phyloP scores from a whole-genome alignment of 1,140 invertebrate species.

The Brachionus rotundiformis region DNA sequence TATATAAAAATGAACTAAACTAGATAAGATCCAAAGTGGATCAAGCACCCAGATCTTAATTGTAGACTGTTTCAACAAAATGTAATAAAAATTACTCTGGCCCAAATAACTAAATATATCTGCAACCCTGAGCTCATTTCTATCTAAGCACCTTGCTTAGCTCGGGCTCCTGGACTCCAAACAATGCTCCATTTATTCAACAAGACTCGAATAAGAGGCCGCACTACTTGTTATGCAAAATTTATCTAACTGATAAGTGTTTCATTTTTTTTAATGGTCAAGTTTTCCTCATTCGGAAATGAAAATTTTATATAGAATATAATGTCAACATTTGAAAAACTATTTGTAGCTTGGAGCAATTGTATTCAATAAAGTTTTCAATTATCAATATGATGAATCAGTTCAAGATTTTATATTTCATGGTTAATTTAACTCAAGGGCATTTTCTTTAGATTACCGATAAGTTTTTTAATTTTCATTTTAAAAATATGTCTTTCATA shows the following conservation, averaged over 20 bases:
- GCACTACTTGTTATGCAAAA: not conserved
- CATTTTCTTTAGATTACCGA: constrained; percentile 37
- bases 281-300: not conserved
- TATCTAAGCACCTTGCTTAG: not conserved
- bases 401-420: constrained; percentile 19
- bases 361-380: constrained; percentile 11
- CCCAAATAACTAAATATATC: not conserved
- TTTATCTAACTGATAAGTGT: not conserved
- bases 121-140: not conserved
- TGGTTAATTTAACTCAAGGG: constrained; percentile 26
- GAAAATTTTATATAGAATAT: not conserved
- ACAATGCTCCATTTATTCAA: not conserved
- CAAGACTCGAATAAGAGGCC: not conserved
- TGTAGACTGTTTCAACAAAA: not conserved
- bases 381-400: constrained; percentile 33
- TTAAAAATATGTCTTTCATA: not conserved
- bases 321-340: not conserved
- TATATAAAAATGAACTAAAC: not conserved
- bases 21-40: not conserved
- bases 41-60: not conserved
- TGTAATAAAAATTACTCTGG: not conserved
- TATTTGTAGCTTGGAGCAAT: not conserved
- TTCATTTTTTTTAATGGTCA: not conserved
- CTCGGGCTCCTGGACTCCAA: not conserved
- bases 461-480: not conserved